A percentile compares a stretch with the other conserved stretches of the same genome.
phyloP scores from a whole-genome alignment of 2,113 vertebrate genomes.

The Echinops telfairi region DNA sequence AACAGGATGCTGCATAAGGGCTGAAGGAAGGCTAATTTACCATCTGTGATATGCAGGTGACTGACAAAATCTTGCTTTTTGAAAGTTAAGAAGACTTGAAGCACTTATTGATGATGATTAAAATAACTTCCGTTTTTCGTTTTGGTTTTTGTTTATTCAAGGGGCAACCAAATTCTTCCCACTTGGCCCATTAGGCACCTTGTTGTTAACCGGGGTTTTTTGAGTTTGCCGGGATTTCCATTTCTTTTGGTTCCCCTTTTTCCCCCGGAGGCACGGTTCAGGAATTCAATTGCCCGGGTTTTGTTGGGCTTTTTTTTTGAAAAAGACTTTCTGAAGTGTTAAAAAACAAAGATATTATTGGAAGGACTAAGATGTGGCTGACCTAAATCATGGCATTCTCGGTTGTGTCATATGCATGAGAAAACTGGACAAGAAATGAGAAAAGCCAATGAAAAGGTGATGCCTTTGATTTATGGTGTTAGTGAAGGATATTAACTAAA shows the following conservation, averaged over 20 bases:
- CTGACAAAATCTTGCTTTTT: not conserved
- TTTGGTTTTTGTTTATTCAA: too few species aligned
- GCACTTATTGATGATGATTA: not conserved
- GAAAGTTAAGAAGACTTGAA: not conserved
- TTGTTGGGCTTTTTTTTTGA: too few species aligned
- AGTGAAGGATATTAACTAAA: too few species aligned
- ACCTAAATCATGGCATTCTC: too few species aligned
- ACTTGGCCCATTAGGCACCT: not conserved
- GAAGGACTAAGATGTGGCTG: too few species aligned
- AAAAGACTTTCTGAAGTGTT: not conserved
- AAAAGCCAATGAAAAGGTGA: too few species aligned
- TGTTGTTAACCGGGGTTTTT: not conserved
- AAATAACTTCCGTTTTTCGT: too few species aligned
- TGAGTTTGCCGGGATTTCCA: not conserved
- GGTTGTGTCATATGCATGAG: too few species aligned
- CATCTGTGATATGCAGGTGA: not conserved
- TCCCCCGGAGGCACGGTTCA: not conserved
- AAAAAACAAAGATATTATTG: not conserved
- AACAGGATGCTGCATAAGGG: too few species aligned
- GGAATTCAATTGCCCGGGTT: too few species aligned
- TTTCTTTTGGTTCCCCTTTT: not conserved
- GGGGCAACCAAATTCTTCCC: not conserved
- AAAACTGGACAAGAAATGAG: too few species aligned
- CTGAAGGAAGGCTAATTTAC: not conserved
- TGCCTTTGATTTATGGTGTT: too few species aligned